A percentile compares a stretch with the other conserved stretches of the same genome.
phyloP scores from a whole-genome alignment of 2,113 vertebrate species.

The Burhinus bistriatus region DNA sequence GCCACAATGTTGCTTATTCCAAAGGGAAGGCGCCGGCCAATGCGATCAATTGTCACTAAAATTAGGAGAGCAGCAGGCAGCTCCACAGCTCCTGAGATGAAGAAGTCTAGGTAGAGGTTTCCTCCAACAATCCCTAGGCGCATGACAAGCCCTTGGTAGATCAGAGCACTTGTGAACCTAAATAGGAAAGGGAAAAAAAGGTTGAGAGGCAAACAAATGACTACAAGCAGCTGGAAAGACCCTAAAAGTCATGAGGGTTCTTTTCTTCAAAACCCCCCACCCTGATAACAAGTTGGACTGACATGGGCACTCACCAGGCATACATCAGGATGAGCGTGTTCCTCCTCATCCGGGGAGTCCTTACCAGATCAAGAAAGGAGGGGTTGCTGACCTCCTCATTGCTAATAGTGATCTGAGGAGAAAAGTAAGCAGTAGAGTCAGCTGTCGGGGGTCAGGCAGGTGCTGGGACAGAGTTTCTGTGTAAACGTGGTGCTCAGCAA shows the following conservation, averaged over 20 bases:
- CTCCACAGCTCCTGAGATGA: slow-evolving; percentile 86
- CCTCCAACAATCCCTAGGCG: slow-evolving; percentile 86
- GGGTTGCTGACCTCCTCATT: slow-evolving; percentile 77
- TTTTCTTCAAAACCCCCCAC: neutral
- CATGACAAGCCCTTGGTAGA: slow-evolving; percentile 94
- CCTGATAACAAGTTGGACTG: neutral
- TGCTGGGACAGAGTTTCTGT: neutral
- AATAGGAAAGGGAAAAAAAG: neutral
- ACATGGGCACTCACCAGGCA: slow-evolving; percentile 81
- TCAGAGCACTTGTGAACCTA: slow-evolving; percentile 90
- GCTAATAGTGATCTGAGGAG: slow-evolving; percentile 73
- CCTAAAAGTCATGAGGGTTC: neutral
- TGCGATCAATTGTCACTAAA: slow-evolving; percentile 86
- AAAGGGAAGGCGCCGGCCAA: slow-evolving; percentile 87
- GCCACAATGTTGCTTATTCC: slow-evolving; percentile 79
- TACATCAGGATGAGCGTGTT: slow-evolving; percentile 91
- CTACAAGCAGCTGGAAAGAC: neutral
- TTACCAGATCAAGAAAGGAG: slow-evolving; percentile 84
- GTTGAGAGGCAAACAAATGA: neutral
- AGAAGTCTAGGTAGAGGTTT: slow-evolving; percentile 88
- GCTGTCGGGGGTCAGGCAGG: neutral
- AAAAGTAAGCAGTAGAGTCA: slow-evolving; percentile 31
- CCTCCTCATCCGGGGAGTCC: slow-evolving; percentile 88
- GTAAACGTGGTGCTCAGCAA: neutral
- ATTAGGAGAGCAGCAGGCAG: slow-evolving; percentile 87